These are phyloP conservation scores for Galeruca laticollis DNA, from an alignment of 2,888 invertebrate genomes.

Conservation along the genomic window DNA sequence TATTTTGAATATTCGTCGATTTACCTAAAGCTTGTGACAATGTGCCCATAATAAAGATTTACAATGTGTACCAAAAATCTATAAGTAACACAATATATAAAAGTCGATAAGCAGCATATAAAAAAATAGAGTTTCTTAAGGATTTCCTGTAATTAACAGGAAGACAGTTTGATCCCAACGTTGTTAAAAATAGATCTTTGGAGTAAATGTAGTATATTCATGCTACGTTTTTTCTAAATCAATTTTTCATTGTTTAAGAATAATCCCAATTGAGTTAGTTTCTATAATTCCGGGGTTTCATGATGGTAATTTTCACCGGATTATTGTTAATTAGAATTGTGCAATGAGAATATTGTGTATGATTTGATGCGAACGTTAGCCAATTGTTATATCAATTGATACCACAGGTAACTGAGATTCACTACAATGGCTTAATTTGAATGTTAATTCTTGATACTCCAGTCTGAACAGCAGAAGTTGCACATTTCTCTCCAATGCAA, in stretches of 20 bases:
- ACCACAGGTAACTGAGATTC: neutral
- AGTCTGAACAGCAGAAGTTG: neutral
- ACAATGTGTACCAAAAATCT: no score
- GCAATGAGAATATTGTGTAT: neutral
- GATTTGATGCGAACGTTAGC: neutral
- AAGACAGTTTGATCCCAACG: no score
- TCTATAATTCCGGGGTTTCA: neutral
- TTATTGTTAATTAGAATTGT: constrained; percentile 1
- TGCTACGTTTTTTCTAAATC: neutral
- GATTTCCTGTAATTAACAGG: no score
- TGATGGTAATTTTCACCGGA: neutral
- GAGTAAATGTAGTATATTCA: no score
- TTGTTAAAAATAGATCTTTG: no score
- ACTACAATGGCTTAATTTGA: neutral
- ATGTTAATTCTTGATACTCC: neutral
- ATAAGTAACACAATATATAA: no score
- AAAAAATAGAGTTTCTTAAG: no score
- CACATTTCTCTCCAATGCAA: neutral
- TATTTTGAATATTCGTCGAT: no score
- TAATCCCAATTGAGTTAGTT: neutral
- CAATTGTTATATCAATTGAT: constrained; percentile 4
- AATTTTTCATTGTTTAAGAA: neutral
- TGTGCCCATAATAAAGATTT: no score
- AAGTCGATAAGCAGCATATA: no score
- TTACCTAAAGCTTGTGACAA: no score